These are phyloP conservation scores for Plebejus argus DNA, from an alignment of 2,888 invertebrate genomes.

Conservation along the genomic window DNA sequence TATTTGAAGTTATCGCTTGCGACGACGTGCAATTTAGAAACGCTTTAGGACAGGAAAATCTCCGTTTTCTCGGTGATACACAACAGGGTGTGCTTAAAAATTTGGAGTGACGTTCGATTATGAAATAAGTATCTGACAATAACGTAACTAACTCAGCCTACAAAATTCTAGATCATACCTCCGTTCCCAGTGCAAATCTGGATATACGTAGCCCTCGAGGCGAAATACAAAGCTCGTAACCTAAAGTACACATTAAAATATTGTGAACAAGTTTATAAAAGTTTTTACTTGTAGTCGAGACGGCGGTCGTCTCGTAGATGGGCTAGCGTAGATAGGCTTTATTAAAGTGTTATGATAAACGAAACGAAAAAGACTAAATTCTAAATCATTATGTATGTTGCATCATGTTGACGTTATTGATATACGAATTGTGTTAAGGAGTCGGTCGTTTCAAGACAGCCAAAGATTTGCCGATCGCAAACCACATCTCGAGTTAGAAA, in stretches of 20 bases:
- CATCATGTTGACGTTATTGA: conserved; percentile 72
- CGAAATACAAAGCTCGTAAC: conserved; percentile 34
- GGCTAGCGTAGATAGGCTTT: conserved; percentile 79
- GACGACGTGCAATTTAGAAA: conserved; percentile 14
- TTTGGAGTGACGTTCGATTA: conserved; percentile 52
- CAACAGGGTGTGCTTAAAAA: conserved; percentile 60
- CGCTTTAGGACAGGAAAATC: conserved; percentile 28
- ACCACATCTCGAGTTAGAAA: not conserved
- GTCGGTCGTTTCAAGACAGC: conserved; percentile 41
- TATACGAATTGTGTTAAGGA: conserved; percentile 67
- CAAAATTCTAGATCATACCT: conserved; percentile 17
- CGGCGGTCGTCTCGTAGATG: conserved; percentile 74
- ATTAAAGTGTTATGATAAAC: conserved; percentile 72
- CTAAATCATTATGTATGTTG: conserved; percentile 76
- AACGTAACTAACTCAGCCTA: conserved; percentile 60
- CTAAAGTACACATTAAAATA: conserved; percentile 47
- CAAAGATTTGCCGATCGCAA: not conserved
- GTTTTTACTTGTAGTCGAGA: conserved; percentile 73
- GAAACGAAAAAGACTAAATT: conserved; percentile 80
- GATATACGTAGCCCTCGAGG: conserved; percentile 37
- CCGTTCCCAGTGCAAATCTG: conserved; percentile 39
- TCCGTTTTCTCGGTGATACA: conserved; percentile 55
- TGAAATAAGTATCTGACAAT: conserved; percentile 77
- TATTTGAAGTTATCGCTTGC: conserved; percentile 32
- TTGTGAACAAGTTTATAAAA: conserved; percentile 63